Conservation (phyloP, 2,113 vertebrate species). For the Ptychochromis oligacanthus region DNA sequence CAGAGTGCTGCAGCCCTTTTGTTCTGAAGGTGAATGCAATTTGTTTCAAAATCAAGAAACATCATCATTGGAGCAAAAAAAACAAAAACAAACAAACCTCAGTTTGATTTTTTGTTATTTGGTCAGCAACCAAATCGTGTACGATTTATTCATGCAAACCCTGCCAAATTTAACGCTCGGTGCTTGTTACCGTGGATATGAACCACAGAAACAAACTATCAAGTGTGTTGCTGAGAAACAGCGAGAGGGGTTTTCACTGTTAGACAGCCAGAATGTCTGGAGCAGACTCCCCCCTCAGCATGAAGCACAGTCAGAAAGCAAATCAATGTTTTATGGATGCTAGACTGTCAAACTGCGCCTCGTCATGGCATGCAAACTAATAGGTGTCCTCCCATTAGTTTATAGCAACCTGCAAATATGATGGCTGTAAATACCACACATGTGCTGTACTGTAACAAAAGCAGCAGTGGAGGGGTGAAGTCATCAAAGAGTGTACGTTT, state of each 20-base stretch:
- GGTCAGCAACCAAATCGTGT: slow-evolving; percentile 1
- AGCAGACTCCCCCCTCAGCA: slow-evolving; percentile 28
- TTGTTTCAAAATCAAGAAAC: slow-evolving; percentile 4
- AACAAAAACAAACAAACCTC: background rate
- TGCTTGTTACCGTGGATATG: slow-evolving; percentile 56
- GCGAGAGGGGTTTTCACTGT: slow-evolving; percentile 53
- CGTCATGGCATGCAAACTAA: slow-evolving; percentile 20
- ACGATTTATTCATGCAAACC: slow-evolving; percentile 41
- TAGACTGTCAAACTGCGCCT: slow-evolving; percentile 32
- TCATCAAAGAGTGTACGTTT: background rate
- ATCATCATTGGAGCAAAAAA: background rate
- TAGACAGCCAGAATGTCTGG: slow-evolving; percentile 44
- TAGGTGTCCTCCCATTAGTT: slow-evolving; percentile 1
- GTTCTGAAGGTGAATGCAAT: slow-evolving; percentile 11
- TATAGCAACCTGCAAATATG: background rate
- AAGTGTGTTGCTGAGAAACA: slow-evolving; percentile 67
- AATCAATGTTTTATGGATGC: slow-evolving; percentile 40
- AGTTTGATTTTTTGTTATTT: background rate
- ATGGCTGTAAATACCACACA: background rate
- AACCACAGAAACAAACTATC: slow-evolving; percentile 43
- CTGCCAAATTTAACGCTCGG: slow-evolving; percentile 39
- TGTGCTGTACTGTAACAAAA: background rate
- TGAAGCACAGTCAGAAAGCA: slow-evolving; percentile 33
- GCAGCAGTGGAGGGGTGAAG: background rate
- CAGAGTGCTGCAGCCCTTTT: background rate